A percentile compares a stretch with the other conserved stretches of the same genome.
phyloP scores from a whole-genome alignment of 2,113 vertebrate genomes.

The Pholis gunnellus region DNA sequence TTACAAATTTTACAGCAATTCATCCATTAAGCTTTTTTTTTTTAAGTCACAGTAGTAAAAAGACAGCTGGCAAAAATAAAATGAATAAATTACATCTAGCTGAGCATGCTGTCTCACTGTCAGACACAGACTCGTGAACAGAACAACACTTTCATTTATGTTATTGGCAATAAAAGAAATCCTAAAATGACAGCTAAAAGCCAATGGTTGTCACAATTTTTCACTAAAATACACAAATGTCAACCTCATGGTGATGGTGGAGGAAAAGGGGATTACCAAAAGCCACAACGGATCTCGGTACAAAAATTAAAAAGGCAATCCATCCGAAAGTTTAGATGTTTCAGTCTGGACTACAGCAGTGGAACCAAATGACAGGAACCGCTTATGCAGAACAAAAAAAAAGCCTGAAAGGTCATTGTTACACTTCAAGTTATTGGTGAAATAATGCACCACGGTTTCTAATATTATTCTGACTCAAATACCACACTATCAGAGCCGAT shows the following conservation, averaged over 20 bases:
- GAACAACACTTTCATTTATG: neutral
- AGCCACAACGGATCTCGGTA: neutral
- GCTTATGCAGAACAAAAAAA: neutral
- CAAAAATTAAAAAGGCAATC: neutral
- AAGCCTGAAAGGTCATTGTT: conserved; percentile 11
- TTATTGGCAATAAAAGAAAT: neutral
- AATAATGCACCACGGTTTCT: conserved; percentile 26
- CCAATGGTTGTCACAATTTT: neutral
- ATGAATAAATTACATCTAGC: neutral
- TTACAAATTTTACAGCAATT: neutral
- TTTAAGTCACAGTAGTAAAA: neutral
- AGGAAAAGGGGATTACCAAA: neutral
- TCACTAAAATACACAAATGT: conserved; percentile 4
- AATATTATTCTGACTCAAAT: conserved; percentile 44
- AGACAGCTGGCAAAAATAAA: neutral
- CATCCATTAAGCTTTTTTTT: neutral
- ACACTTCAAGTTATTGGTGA: conserved; percentile 12
- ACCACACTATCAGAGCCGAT: conserved; percentile 36
- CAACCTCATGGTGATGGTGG: neutral
- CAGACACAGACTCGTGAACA: neutral
- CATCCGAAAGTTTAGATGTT: neutral
- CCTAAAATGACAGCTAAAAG: neutral
- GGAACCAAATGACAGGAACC: neutral
- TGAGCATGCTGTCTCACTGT: neutral
- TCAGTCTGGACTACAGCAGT: neutral